Conservation (phyloP, 2,888 invertebrate genomes). For the Apoderus coryli region DNA sequence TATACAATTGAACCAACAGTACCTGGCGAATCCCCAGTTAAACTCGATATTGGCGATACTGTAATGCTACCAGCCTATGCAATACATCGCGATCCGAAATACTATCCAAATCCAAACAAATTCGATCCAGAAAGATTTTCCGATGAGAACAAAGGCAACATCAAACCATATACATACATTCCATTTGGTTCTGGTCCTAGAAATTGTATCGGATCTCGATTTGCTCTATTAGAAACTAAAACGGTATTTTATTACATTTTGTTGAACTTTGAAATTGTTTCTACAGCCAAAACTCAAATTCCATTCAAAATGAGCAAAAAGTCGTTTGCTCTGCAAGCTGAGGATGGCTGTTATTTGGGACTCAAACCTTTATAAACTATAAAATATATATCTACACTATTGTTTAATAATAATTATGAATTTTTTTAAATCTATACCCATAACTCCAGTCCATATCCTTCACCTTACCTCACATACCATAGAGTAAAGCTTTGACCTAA, state of each 20-base stretch:
- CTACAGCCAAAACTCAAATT: slow-evolving; percentile 18
- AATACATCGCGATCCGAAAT: slow-evolving; percentile 31
- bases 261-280: slow-evolving; percentile 16
- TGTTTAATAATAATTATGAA: too few relatives aligned
- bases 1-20: slow-evolving; percentile 26
- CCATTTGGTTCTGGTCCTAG: slow-evolving; percentile 21
- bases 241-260: slow-evolving; percentile 17
- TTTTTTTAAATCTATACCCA: too few relatives aligned
- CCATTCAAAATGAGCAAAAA: slow-evolving; percentile 14
- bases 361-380: too few relatives aligned
- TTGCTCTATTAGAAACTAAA: slow-evolving; percentile 20
- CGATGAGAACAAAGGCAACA: slow-evolving; percentile 29
- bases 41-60: slow-evolving; percentile 20
- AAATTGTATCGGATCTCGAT: slow-evolving; percentile 21
- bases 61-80: slow-evolving; percentile 27
- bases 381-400: too few relatives aligned
- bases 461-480: too few relatives aligned
- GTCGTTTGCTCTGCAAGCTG: slow-evolving; percentile 17
- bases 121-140: slow-evolving; percentile 34
- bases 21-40: slow-evolving; percentile 17
- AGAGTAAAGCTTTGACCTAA: too few relatives aligned
- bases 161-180: slow-evolving; percentile 16
- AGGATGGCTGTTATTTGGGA: slow-evolving; percentile 25
- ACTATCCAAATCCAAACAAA: slow-evolving; percentile 31
- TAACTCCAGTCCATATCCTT: too few relatives aligned